Conservation (phyloP, 2,888 invertebrate species). For the Hipparchia sbordonii region DNA sequence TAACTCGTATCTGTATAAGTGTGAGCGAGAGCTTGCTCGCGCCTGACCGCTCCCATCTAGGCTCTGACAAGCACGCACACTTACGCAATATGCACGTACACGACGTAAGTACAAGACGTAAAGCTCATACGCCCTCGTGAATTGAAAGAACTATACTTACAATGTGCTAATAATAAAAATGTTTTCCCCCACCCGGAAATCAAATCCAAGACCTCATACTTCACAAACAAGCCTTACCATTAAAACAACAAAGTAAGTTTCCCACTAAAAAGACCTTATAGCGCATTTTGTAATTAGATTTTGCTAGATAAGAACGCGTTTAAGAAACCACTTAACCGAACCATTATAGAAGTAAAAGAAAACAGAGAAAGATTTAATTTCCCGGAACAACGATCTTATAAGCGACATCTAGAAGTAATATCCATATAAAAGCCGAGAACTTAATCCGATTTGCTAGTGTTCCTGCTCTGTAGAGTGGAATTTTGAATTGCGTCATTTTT, state of each 20-base stretch:
- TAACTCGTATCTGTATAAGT: too few relatives aligned
- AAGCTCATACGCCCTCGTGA: too few relatives aligned
- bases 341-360: neutral
- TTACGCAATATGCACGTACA: too few relatives aligned
- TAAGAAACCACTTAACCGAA: neutral
- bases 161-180: too few relatives aligned
- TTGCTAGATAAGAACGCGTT: neutral
- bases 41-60: too few relatives aligned
- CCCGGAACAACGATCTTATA: conserved; percentile 7
- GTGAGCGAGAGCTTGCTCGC: too few relatives aligned
- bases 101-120: too few relatives aligned
- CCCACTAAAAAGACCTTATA: neutral
- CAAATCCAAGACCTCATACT: too few relatives aligned
- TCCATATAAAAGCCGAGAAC: conserved; percentile 20
- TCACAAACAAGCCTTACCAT: too few relatives aligned
- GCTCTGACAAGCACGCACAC: too few relatives aligned
- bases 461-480: conserved; percentile 11
- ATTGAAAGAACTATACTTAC: too few relatives aligned
- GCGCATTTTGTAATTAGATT: conserved; percentile 1
- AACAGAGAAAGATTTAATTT: conserved; percentile 11
- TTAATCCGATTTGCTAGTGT: conserved; percentile 23
- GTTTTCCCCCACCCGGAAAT: too few relatives aligned
- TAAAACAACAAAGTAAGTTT: neutral
- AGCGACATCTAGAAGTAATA: conserved; percentile 21
- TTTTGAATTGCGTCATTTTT: conserved; percentile 15